These are phyloP conservation scores for Alethe diademata DNA, from an alignment of 2,113 vertebrate genomes.

Conservation along the genomic window DNA sequence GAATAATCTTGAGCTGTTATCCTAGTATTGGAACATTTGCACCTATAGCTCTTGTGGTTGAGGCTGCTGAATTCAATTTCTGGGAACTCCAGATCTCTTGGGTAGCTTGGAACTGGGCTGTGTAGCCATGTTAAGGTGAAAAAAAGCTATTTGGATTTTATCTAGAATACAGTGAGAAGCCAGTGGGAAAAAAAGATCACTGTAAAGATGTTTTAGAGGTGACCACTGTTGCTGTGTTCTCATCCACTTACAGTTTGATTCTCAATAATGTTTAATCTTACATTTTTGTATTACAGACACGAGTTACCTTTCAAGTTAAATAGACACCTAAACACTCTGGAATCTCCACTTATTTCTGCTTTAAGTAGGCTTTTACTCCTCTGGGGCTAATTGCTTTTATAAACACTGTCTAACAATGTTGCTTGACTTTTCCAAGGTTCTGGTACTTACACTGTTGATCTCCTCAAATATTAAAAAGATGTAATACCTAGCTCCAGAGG, in stretches of 20 bases:
- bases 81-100: background rate
- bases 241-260: background rate
- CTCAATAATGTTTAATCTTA: background rate
- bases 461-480: conserved; percentile 1
- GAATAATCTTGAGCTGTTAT: background rate
- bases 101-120: background rate
- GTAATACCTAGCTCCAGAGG: background rate
- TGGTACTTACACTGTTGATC: conserved; percentile 30
- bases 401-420: conserved; percentile 1
- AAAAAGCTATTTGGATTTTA: background rate
- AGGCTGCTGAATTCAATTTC: background rate
- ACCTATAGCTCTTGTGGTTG: background rate
- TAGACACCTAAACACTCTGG: background rate
- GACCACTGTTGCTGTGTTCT: background rate
- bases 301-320: background rate
- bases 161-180: background rate
- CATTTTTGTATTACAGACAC: background rate
- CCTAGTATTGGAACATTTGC: background rate
- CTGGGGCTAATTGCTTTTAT: conserved; percentile 19
- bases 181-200: background rate
- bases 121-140: background rate
- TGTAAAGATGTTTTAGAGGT: background rate
- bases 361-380: background rate
- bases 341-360: background rate
- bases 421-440: conserved; percentile 20